Conservation (phyloP, 1,140 invertebrate genomes). For the Drosophila arizonae region DNA sequence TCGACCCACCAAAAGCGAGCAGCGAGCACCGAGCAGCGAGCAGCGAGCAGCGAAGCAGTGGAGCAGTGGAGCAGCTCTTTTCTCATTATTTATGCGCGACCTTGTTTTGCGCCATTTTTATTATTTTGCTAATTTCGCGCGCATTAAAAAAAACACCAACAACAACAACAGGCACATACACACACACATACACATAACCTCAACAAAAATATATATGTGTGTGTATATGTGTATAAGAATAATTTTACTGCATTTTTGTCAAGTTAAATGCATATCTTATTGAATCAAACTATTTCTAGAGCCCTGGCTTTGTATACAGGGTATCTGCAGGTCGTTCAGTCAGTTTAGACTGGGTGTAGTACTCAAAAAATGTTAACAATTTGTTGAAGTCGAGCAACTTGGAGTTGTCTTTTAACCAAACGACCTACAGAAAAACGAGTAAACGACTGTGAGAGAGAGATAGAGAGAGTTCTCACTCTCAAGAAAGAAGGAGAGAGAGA, state of each 20-base stretch:
- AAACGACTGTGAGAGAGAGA: no score
- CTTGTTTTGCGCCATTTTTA: conserved; percentile 80
- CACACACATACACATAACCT: conserved; percentile 28
- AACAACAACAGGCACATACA: not conserved
- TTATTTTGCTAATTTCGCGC: conserved; percentile 78
- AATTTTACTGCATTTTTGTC: conserved; percentile 18
- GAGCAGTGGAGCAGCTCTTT: conserved; percentile 44
- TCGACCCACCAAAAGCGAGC: conserved; percentile 69
- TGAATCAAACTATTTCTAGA: not conserved
- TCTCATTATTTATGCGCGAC: conserved; percentile 80
- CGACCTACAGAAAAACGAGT: no score
- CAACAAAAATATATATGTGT: conserved; percentile 25
- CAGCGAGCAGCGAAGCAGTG: conserved; percentile 39
- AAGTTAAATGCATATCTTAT: not conserved
- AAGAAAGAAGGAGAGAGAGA: no score
- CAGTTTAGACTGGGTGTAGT: no score
- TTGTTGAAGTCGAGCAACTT: not conserved
- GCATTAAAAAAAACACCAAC: conserved; percentile 62
- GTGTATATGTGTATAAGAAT: conserved; percentile 20
- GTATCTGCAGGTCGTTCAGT: no score
- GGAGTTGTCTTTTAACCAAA: no score
- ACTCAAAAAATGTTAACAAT: no score
- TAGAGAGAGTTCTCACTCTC: no score
- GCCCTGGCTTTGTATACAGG: no score
- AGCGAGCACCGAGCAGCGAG: conserved; percentile 39